A percentile compares a stretch with the other conserved stretches of the same genome.
phyloP scores from a whole-genome alignment of 2,113 vertebrate genomes.

The Strix aluco region DNA sequence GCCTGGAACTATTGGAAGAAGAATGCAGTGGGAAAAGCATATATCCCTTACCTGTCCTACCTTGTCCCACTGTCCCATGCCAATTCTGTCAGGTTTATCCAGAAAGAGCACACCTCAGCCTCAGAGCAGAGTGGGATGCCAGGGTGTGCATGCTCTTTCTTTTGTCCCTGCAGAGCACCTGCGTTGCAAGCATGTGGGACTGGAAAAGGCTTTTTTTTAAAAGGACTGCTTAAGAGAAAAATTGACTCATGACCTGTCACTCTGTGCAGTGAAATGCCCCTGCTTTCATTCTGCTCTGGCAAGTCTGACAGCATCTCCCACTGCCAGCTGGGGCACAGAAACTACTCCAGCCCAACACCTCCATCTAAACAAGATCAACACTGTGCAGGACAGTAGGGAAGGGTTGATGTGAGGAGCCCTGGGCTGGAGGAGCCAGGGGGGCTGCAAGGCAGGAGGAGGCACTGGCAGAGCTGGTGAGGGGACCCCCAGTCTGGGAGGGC shows the following conservation, averaged over 20 bases:
- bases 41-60: background rate
- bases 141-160: background rate
- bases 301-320: background rate
- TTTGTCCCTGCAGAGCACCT: background rate
- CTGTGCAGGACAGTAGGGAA: background rate
- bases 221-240: background rate
- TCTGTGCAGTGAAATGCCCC: background rate
- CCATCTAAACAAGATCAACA: background rate
- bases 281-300: background rate
- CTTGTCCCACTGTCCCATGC: background rate
- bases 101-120: background rate
- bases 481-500: background rate
- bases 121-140: background rate
- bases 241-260: background rate
- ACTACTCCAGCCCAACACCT: background rate
- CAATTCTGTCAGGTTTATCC: background rate
- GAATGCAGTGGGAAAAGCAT: background rate
- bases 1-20: background rate
- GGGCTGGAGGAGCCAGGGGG: accelerated
- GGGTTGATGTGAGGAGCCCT: background rate
- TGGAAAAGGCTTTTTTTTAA: too few species aligned
- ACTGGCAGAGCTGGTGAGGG: background rate
- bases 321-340: background rate
- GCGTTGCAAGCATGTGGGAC: background rate
- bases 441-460: background rate